A percentile compares a stretch with the other conserved stretches of the same genome.
Evolutionary conservation across 2,113 vertebrate species (phyloP).

Genomic region (Podilymbus podiceps): DNA sequence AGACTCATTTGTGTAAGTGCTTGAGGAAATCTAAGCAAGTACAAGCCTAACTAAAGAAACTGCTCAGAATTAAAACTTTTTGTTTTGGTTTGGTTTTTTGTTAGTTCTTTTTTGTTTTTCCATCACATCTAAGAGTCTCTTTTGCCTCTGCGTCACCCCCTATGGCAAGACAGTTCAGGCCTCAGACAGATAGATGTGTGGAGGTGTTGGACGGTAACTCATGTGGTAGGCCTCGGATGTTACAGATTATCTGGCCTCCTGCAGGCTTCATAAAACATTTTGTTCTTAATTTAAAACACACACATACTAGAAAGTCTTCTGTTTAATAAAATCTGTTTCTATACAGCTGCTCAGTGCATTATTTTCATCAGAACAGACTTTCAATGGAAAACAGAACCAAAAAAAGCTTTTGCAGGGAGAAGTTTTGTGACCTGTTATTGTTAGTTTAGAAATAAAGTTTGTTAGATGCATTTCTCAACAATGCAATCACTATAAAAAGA

Average conservation of each 20-base stretch:
- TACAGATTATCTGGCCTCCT: background rate
- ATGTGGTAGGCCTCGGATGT: background rate
- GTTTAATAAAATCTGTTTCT: background rate
- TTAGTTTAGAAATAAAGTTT: background rate
- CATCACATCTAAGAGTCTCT: background rate
- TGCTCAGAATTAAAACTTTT: background rate
- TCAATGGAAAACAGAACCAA: background rate
- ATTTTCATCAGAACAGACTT: background rate
- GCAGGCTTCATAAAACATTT: background rate
- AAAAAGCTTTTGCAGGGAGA: background rate
- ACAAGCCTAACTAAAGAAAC: background rate
- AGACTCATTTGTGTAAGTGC: background rate
- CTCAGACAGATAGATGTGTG: background rate
- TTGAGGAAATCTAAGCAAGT: background rate
- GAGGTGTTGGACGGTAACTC: background rate
- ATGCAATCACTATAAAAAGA: conserved; percentile 27
- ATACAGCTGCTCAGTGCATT: background rate
- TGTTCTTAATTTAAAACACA: background rate
- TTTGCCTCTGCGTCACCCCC: background rate
- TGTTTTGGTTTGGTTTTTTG: too few relatives aligned
- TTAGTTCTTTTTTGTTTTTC: background rate
- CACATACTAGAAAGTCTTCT: background rate
- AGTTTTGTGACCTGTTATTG: background rate
- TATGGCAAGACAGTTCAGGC: background rate
- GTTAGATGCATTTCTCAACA: conserved; percentile 63